Conservation (phyloP, 2,113 vertebrate species). For the Upupa epops region DNA sequence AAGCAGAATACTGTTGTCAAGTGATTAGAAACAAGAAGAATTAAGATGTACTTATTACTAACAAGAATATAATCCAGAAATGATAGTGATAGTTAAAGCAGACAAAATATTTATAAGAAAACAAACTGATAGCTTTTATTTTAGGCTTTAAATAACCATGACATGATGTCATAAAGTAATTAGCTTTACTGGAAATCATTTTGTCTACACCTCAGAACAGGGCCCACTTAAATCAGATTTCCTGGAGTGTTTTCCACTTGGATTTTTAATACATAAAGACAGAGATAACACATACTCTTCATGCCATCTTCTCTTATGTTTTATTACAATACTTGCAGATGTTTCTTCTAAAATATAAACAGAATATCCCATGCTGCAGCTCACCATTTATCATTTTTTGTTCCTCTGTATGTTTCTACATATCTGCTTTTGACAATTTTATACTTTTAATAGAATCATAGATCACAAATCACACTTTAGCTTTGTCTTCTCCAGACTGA, state of each 20-base stretch:
- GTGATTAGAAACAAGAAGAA: not conserved
- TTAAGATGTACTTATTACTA: not conserved
- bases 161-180: not conserved
- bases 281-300: not conserved
- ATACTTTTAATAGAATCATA: not conserved
- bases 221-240: not conserved
- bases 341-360: not conserved
- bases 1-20: not conserved
- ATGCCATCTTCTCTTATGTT: not conserved
- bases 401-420: not conserved
- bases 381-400: accelerated
- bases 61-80: not conserved
- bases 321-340: not conserved
- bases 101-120: not conserved
- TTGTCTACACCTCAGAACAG: not conserved
- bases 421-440: not conserved
- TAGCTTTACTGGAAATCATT: not conserved
- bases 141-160: not conserved
- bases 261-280: not conserved
- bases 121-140: not conserved
- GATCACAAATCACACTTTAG: no score
- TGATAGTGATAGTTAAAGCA: not conserved
- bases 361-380: not conserved
- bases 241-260: not conserved
- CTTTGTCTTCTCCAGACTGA: not conserved